Conservation (phyloP, 2,888 invertebrate species). For the Nebria salina region DNA sequence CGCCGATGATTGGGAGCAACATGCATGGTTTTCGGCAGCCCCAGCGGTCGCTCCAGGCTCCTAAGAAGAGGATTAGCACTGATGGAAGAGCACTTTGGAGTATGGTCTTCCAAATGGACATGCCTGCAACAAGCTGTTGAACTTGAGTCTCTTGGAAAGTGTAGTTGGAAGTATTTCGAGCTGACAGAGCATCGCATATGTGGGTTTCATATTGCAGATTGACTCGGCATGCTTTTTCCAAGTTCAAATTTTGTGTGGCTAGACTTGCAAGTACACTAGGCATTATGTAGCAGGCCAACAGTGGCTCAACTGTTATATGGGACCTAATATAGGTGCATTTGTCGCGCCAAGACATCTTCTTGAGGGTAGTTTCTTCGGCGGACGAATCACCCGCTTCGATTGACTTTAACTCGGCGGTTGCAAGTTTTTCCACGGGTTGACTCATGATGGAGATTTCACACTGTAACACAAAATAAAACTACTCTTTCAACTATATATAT, state of each 20-base stretch:
- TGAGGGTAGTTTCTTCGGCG: conserved; percentile 58
- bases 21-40: conserved; percentile 83
- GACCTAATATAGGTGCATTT: conserved; percentile 68
- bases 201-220: conserved; percentile 78
- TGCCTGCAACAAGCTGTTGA: conserved; percentile 79
- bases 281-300: conserved; percentile 77
- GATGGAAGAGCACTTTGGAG: conserved; percentile 86
- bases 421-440: conserved; percentile 37
- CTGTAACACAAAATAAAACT: background rate
- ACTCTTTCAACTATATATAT: too few species aligned
- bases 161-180: conserved; percentile 75
- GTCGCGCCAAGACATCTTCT: conserved; percentile 66
- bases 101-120: conserved; percentile 88
- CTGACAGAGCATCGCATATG: conserved; percentile 80
- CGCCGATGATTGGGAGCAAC: conserved; percentile 82
- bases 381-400: conserved; percentile 30
- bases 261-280: conserved; percentile 73
- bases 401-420: conserved; percentile 27
- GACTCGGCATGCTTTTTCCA: conserved; percentile 88
- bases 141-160: conserved; percentile 68
- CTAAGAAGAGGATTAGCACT: conserved; percentile 81
- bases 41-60: conserved; percentile 78
- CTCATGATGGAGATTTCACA: conserved; percentile 36
- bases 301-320: conserved; percentile 80
- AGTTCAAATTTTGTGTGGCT: conserved; percentile 85